These are phyloP conservation scores for Pangasianodon gigas DNA, from an alignment of 2,113 vertebrate species.

Conservation along the genomic window DNA sequence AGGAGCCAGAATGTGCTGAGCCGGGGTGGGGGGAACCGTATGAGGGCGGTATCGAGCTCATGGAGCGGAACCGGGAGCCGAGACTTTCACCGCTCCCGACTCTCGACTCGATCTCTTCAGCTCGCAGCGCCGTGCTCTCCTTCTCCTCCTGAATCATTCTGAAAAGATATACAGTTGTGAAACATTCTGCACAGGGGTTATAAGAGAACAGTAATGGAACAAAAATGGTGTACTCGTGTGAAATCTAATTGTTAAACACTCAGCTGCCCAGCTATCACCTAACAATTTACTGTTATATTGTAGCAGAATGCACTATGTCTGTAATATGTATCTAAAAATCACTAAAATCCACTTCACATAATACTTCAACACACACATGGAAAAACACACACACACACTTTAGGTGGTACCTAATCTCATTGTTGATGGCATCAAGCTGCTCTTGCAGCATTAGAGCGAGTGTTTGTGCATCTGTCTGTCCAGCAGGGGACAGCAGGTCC, in stretches of 20 bases:
- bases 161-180: background rate
- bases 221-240: background rate
- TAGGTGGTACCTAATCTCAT: conserved; percentile 86
- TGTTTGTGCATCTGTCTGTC: conserved; percentile 95
- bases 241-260: background rate
- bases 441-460: conserved; percentile 97
- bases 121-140: conserved; percentile 88
- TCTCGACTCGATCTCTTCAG: conserved; percentile 91
- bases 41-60: conserved; percentile 79
- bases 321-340: background rate
- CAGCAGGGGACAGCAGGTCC: conserved; percentile 89
- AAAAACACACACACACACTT: background rate
- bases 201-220: background rate
- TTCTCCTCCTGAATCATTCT: conserved; percentile 98
- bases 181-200: background rate
- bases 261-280: background rate
- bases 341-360: background rate
- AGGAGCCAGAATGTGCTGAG: conserved; percentile 80
- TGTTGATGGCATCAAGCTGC: conserved; percentile 97
- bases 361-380: background rate
- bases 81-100: conserved; percentile 88
- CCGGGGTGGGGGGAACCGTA: conserved; percentile 73
- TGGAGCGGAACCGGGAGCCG: conserved; percentile 80
- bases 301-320: background rate
- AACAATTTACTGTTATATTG: background rate